Evolutionary conservation across 2,797 vertebrate species (phyloP).

Genomic region (Peromyscus nudipes): DNA sequence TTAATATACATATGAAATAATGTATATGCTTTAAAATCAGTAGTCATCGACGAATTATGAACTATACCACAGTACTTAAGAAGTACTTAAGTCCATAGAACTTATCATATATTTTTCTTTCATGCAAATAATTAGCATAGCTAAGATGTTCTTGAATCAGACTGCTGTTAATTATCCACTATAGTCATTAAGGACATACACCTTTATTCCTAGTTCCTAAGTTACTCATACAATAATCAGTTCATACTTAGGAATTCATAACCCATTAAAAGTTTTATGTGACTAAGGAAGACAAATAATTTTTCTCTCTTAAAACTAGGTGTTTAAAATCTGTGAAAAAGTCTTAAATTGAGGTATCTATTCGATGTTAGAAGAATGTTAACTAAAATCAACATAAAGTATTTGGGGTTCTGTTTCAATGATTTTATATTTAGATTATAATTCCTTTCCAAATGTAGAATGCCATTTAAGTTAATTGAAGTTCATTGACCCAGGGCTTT

Average conservation of each 20-base stretch:
- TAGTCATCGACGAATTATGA: background rate
- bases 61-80: background rate
- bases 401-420: background rate
- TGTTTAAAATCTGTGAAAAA: background rate
- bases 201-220: conserved; percentile 40
- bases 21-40: background rate
- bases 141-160: conserved; percentile 9
- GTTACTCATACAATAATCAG: background rate
- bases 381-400: conserved; percentile 18
- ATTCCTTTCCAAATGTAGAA: background rate
- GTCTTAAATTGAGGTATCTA: background rate
- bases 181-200: background rate
- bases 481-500: background rate
- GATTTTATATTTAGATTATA: conserved; percentile 26
- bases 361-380: background rate
- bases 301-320: conserved; percentile 30
- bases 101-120: background rate
- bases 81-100: background rate
- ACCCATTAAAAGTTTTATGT: background rate
- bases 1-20: background rate
- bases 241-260: background rate
- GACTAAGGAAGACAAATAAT: background rate
- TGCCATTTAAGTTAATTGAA: background rate
- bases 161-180: background rate
- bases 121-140: conserved; percentile 23